A percentile compares a stretch with the other conserved stretches of the same genome.
phyloP scores from a whole-genome alignment of 2,797 vertebrate species.

The Brachyrhaphis roseni region DNA sequence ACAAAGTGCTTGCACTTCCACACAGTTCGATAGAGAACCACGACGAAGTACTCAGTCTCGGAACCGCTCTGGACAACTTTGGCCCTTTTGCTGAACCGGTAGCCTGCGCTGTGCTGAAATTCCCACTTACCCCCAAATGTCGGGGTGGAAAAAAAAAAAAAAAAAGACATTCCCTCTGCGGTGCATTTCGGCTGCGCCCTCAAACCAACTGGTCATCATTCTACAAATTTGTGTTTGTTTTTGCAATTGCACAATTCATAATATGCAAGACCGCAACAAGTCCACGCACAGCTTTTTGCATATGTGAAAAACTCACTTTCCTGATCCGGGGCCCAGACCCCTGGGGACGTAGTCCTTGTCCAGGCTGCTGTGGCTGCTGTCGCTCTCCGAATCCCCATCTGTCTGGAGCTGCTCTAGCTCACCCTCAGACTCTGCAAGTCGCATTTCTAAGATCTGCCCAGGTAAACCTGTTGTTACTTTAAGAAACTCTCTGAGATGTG shows the following conservation, averaged over 20 bases:
- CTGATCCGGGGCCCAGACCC: slow-evolving; percentile 19
- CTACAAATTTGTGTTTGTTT: background rate
- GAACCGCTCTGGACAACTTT: background rate
- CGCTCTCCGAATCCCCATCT: slow-evolving; percentile 30
- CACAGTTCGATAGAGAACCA: background rate
- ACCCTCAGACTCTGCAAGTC: slow-evolving; percentile 46
- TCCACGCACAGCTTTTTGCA: background rate
- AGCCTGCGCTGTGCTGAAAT: background rate
- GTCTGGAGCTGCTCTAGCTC: slow-evolving; percentile 22
- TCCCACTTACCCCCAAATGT: background rate
- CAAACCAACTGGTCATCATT: background rate
- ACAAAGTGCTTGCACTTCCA: background rate
- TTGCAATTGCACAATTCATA: background rate
- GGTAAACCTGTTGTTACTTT: background rate
- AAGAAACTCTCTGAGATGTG: background rate
- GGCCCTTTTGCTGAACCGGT: background rate
- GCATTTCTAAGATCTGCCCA: slow-evolving; percentile 19
- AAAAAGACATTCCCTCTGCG: background rate
- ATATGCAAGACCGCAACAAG: background rate
- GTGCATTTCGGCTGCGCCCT: background rate
- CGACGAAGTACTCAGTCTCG: background rate
- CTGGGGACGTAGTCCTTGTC: slow-evolving; percentile 48
- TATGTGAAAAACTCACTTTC: slow-evolving; percentile 43
- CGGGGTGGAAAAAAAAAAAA: background rate
- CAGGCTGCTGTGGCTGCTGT: slow-evolving; percentile 4